A percentile compares a stretch with the other conserved stretches of the same genome.
These are phyloP conservation scores for Rhagonycha fulva DNA, from an alignment of 2,888 invertebrate genomes.

Conservation along the genomic window DNA sequence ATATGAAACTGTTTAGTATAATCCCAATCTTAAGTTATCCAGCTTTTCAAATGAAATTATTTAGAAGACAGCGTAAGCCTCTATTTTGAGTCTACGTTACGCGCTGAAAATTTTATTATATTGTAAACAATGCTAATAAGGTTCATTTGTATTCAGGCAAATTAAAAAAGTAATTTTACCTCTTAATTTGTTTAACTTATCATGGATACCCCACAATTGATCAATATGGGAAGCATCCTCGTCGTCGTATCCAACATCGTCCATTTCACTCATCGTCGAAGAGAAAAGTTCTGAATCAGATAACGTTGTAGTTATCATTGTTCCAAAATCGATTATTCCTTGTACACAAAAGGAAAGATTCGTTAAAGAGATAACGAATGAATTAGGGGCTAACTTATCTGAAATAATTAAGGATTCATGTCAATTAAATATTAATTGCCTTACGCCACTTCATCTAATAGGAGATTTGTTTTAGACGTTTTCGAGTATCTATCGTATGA, in stretches of 20 bases:
- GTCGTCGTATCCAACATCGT: constrained; percentile 11
- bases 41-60: not conserved
- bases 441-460: not conserved
- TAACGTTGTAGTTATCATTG: not conserved
- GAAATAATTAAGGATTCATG: constrained; percentile 7
- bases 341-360: not conserved
- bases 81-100: not conserved
- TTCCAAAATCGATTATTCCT: not conserved
- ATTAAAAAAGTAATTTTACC: constrained; percentile 36
- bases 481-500: not conserved
- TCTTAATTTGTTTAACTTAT: constrained; percentile 42
- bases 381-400: not conserved
- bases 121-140: not conserved
- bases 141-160: not conserved
- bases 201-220: constrained; percentile 48
- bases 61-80: not conserved
- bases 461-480: not conserved
- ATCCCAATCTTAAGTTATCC: not conserved
- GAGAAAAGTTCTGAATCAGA: constrained; percentile 33
- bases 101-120: not conserved
- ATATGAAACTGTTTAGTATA: not conserved
- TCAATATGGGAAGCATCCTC: constrained; percentile 41
- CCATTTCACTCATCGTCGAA: constrained; percentile 27
- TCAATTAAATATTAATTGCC: not conserved
- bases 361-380: not conserved